Percentiles rank a stretch among this genome's conserved stretches.
Conservation (phyloP, 2,888 invertebrate species). For the Eristalis arbustorum region DNA sequence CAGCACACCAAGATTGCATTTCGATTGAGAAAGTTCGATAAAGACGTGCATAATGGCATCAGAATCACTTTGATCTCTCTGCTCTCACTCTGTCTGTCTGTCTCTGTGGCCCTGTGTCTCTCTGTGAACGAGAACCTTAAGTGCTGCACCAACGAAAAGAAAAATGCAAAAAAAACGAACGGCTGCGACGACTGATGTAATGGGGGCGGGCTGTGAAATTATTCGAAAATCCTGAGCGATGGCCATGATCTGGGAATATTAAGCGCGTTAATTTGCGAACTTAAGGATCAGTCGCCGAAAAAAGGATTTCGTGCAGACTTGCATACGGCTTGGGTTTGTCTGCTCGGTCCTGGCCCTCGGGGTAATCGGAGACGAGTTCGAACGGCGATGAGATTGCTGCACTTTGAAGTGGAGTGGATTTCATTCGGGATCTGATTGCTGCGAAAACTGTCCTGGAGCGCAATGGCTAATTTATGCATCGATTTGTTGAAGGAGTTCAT, state of each 20-base stretch:
- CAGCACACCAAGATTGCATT: conserved; percentile 53
- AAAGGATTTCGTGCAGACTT: conserved; percentile 26
- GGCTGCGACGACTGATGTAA: not conserved
- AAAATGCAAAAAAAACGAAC: not conserved
- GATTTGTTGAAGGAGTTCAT: too few relatives aligned
- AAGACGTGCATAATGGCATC: conserved; percentile 63
- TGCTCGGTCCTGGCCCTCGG: not conserved
- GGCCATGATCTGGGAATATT: conserved; percentile 42
- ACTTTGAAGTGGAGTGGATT: not conserved
- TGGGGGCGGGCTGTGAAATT: conserved; percentile 11
- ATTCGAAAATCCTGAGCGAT: conserved; percentile 27
- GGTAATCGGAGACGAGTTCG: not conserved
- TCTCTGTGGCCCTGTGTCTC: not conserved
- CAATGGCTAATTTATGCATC: too few relatives aligned
- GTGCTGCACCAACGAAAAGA: conserved; percentile 23
- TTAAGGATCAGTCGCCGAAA: conserved; percentile 10
- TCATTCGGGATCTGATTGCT: not conserved
- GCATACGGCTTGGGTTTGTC: conserved; percentile 12
- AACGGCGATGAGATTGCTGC: not conserved
- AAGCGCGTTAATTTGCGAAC: conserved; percentile 57
- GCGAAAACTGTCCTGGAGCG: not conserved
- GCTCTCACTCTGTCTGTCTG: not conserved
- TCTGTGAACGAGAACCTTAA: conserved; percentile 1
- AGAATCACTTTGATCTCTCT: conserved; percentile 59
- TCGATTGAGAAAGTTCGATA: conserved; percentile 55